These are phyloP conservation scores for Myotis findleyi DNA, from an alignment of 2,797 vertebrate genomes.

Conservation along the genomic window DNA sequence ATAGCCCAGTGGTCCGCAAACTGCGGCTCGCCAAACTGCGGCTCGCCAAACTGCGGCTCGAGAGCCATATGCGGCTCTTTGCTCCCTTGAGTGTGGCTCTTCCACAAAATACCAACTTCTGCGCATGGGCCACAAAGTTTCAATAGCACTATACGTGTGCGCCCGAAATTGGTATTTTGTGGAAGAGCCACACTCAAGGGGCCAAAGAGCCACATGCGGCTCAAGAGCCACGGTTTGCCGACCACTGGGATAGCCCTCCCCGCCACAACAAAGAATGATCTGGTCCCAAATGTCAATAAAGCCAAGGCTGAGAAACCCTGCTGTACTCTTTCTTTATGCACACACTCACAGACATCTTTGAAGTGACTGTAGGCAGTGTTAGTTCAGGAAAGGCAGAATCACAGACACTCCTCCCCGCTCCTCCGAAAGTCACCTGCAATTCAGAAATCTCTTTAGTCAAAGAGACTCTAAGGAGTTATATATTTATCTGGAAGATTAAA, in stretches of 20 bases:
- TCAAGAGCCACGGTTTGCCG: too few relatives aligned
- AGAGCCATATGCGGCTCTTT: too few relatives aligned
- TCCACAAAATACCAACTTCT: too few relatives aligned
- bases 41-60: too few relatives aligned
- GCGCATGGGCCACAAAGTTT: too few relatives aligned
- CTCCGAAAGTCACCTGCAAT: conserved; percentile 45
- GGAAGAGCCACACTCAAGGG: too few relatives aligned
- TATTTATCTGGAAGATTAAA: conserved; percentile 71
- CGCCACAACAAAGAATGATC: background rate
- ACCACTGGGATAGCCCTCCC: background rate
- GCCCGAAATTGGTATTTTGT: too few relatives aligned
- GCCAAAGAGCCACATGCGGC: too few relatives aligned
- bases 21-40: too few relatives aligned
- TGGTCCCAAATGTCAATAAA: conserved; percentile 9
- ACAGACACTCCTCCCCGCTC: background rate
- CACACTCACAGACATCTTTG: background rate
- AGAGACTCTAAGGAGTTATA: conserved; percentile 55
- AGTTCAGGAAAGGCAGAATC: background rate
- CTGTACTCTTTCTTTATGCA: conserved; percentile 4
- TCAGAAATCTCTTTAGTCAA: conserved; percentile 54
- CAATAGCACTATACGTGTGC: too few relatives aligned
- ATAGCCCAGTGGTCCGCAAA: background rate
- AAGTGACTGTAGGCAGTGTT: background rate
- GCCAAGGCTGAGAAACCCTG: background rate
- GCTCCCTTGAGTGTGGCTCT: too few relatives aligned